Conservation (phyloP, 2,113 vertebrate genomes). For the Microtus pennsylvanicus region DNA sequence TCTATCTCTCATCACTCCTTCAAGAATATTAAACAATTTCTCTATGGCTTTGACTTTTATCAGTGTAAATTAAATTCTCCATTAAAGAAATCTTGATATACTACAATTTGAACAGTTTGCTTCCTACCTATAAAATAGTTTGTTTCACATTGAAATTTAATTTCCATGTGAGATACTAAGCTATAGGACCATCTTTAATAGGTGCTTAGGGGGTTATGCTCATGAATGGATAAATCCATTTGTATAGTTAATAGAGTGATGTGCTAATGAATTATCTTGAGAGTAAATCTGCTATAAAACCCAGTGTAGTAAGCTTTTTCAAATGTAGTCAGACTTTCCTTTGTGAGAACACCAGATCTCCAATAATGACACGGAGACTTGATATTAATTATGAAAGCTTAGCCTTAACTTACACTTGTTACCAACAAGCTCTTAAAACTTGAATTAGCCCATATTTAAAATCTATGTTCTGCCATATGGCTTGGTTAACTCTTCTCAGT, state of each 20-base stretch:
- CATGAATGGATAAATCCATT: neutral
- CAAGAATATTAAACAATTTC: slow-evolving; percentile 35
- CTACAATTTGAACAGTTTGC: neutral
- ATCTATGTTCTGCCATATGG: neutral
- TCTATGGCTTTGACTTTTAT: slow-evolving; percentile 21
- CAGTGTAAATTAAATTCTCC: slow-evolving; percentile 13
- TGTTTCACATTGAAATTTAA: neutral
- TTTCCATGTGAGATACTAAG: neutral
- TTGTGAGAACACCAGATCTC: neutral
- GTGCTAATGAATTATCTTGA: neutral
- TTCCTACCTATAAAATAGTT: neutral
- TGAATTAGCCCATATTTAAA: neutral
- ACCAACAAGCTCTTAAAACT: neutral
- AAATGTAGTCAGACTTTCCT: neutral
- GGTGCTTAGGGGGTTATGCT: neutral
- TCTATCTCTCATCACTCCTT: neutral
- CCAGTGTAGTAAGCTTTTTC: neutral
- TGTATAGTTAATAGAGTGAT: neutral
- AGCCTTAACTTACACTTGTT: neutral
- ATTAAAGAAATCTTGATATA: neutral
- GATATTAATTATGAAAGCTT: neutral
- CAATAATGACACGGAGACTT: neutral
- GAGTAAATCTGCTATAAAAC: neutral
- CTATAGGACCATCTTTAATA: neutral
- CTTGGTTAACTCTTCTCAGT: neutral